These are phyloP conservation scores for Neolamprologus ventralis DNA, from an alignment of 2,113 vertebrate species.

Conservation along the genomic window DNA sequence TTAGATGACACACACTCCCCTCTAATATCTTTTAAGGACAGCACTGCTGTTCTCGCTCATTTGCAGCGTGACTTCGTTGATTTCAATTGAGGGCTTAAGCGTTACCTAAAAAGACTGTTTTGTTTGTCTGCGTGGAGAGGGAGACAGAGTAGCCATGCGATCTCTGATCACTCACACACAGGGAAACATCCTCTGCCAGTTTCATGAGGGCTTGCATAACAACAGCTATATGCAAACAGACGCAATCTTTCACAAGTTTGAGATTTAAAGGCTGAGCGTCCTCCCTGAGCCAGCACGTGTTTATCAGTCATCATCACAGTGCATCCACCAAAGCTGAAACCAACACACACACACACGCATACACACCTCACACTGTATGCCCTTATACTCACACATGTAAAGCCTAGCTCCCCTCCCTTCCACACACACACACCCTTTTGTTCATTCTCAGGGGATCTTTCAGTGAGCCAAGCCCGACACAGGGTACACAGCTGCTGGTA, in stretches of 20 bases:
- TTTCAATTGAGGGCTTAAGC: conserved; percentile 3
- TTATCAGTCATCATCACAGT: not conserved
- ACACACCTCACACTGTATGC: conserved; percentile 18
- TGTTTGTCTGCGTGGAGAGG: not conserved
- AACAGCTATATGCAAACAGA: conserved; percentile 45
- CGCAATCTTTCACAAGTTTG: not conserved
- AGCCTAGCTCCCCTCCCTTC: not conserved
- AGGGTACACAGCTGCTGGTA: conserved; percentile 58
- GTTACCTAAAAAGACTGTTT: not conserved
- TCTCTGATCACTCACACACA: not conserved
- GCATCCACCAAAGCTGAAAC: conserved; percentile 42
- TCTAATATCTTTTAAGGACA: not conserved
- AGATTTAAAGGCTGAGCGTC: not conserved
- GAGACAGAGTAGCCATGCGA: not conserved
- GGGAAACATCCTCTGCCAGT: not conserved
- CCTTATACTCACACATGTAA: conserved; percentile 28
- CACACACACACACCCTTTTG: conserved; percentile 24
- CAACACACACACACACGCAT: not conserved
- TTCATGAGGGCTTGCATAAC: conserved; percentile 7
- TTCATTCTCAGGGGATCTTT: conserved; percentile 71
- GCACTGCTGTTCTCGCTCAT: not conserved
- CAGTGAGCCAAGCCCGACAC: conserved; percentile 56
- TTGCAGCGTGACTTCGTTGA: not conserved
- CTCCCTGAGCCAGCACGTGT: conserved; percentile 24
- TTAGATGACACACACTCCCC: not conserved